Evolutionary conservation across 2,113 vertebrate species (phyloP).

Genomic region (Anthoscopus minutus): DNA sequence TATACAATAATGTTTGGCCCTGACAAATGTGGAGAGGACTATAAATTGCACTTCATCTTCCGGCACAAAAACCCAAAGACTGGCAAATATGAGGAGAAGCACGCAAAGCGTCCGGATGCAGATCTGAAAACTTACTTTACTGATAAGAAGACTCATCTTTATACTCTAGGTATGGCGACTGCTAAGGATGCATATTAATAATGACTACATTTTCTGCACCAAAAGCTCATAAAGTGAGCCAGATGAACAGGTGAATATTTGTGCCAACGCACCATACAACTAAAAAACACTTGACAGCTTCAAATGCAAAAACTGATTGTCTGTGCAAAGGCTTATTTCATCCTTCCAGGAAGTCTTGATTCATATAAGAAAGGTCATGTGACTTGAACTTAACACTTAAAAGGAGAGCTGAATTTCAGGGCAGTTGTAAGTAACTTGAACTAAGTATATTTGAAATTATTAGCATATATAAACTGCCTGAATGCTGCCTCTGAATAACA

Average conservation of each 20-base stretch:
- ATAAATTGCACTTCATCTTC: constrained; percentile 98
- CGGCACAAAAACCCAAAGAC: constrained; percentile 96
- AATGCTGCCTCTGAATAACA: neutral
- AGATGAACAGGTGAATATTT: neutral
- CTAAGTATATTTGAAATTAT: neutral
- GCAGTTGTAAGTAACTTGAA: neutral
- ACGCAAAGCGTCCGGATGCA: constrained; percentile 89
- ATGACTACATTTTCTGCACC: neutral
- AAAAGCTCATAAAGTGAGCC: neutral
- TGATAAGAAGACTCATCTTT: constrained; percentile 97
- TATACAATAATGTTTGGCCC: constrained; percentile 99
- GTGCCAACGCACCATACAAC: neutral
- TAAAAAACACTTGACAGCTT: neutral
- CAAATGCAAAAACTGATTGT: neutral
- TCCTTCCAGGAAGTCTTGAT: neutral
- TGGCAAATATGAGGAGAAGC: constrained; percentile 91
- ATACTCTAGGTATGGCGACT: constrained; percentile 79
- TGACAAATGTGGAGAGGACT: constrained; percentile 98
- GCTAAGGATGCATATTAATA: neutral
- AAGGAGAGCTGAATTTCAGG: neutral
- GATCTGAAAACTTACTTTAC: constrained; percentile 93
- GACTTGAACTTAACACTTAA: neutral
- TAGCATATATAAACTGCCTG: neutral
- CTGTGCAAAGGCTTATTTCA: neutral
- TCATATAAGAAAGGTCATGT: neutral